Conservation (phyloP, 2,113 vertebrate species). For the Rhabdornis inornatus region DNA sequence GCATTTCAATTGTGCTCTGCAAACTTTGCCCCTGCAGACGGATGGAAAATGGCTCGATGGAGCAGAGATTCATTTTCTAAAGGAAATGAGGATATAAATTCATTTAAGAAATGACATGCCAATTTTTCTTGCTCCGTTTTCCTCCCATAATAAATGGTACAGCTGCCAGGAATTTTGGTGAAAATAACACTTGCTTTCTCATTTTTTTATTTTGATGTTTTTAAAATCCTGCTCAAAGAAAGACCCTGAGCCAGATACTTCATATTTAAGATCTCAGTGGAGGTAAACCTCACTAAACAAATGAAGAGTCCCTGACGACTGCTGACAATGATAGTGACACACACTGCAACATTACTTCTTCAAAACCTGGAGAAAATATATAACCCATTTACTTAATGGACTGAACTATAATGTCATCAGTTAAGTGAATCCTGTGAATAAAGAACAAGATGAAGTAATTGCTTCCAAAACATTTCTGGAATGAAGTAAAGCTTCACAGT, state of each 20-base stretch:
- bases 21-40: slow-evolving; percentile 54
- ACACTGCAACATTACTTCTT: slow-evolving; percentile 17
- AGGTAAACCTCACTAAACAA: slow-evolving; percentile 28
- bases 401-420: slow-evolving; percentile 60
- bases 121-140: slow-evolving; percentile 63
- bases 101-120: slow-evolving; percentile 64
- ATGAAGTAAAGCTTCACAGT: slow-evolving; percentile 45
- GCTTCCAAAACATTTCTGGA: slow-evolving; percentile 66
- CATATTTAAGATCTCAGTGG: background rate
- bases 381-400: slow-evolving; percentile 66
- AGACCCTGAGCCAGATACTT: slow-evolving; percentile 10
- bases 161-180: slow-evolving; percentile 64
- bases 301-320: background rate
- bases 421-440: slow-evolving; percentile 55
- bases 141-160: slow-evolving; percentile 50
- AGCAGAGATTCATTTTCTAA: slow-evolving; percentile 58
- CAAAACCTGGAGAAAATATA: slow-evolving; percentile 59
- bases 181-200: slow-evolving; percentile 50
- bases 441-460: slow-evolving; percentile 65
- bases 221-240: slow-evolving; percentile 13
- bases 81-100: slow-evolving; percentile 69
- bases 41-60: slow-evolving; percentile 49
- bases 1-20: slow-evolving; percentile 36
- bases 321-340: background rate
- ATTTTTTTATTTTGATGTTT: background rate